Conservation (phyloP, 2,113 vertebrate genomes). For the Uropsilus gracilis region DNA sequence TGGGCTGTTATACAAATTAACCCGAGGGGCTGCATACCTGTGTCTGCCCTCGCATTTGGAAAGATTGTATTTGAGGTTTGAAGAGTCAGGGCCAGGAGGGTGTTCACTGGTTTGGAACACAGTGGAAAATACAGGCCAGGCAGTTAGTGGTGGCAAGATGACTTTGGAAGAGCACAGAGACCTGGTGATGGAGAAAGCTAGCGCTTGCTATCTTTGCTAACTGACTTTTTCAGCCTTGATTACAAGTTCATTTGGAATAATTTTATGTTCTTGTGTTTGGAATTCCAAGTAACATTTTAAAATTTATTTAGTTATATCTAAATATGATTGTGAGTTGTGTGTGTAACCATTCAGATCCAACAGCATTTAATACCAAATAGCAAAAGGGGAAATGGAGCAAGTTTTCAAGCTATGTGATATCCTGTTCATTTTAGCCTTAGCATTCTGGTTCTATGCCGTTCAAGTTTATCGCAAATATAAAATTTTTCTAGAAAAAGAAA, state of each 20-base stretch:
- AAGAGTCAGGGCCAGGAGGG: not conserved
- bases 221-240: not conserved
- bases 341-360: not conserved
- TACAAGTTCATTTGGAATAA: not conserved
- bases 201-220: not conserved
- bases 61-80: conserved; percentile 37
- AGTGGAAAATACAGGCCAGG: not conserved
- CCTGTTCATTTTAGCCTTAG: not conserved
- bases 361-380: not conserved
- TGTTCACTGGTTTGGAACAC: conserved; percentile 46
- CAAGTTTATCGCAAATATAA: conserved; percentile 8
- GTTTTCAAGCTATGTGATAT: not conserved
- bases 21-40: conserved; percentile 33
- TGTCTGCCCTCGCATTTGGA: conserved; percentile 1
- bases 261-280: not conserved
- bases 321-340: not conserved
- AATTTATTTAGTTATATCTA: not conserved
- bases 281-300: not conserved
- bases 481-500: not conserved
- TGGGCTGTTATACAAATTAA: conserved; percentile 59
- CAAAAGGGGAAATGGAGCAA: not conserved
- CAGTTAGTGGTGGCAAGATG: not conserved
- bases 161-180: not conserved
- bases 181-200: not conserved
- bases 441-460: not conserved